Conservation (phyloP, 2,888 invertebrate species). For the Plebejus melissa region DNA sequence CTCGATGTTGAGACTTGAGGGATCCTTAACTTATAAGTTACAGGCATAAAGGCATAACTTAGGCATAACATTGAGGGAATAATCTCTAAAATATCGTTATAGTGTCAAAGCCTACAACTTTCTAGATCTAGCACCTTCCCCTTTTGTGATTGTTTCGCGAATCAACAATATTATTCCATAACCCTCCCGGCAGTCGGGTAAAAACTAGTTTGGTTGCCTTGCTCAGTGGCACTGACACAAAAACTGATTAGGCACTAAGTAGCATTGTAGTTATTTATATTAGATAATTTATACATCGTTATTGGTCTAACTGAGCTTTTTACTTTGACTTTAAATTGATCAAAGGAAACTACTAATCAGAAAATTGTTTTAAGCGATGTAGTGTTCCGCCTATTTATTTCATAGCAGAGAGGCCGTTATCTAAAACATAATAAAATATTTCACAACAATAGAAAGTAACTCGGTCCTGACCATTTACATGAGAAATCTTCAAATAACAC, state of each 20-base stretch:
- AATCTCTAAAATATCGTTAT: too few relatives aligned
- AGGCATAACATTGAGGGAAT: too few relatives aligned
- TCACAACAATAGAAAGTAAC: slow-evolving; percentile 27
- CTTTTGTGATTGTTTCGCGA: background rate
- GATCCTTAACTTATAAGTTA: too few relatives aligned
- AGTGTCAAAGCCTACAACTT: background rate
- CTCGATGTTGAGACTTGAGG: too few relatives aligned
- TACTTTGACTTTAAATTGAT: background rate
- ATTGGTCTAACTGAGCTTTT: too few relatives aligned
- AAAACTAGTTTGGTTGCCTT: slow-evolving; percentile 2
- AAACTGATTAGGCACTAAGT: background rate
- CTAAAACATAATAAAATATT: background rate
- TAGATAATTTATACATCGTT: background rate
- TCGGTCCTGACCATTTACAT: slow-evolving; percentile 25
- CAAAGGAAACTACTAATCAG: background rate
- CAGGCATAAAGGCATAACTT: too few relatives aligned
- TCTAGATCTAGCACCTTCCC: background rate
- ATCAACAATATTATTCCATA: background rate
- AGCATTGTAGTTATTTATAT: background rate
- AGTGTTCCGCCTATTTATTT: background rate
- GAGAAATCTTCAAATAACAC: slow-evolving; percentile 26
- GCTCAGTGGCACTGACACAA: slow-evolving; percentile 1
- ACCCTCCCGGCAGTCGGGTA: too few relatives aligned
- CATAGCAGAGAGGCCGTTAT: background rate
- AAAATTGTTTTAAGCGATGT: background rate